phyloP scores from a whole-genome alignment of 2,888 invertebrate genomes.

The Drosophila parthenogenetica region DNA sequence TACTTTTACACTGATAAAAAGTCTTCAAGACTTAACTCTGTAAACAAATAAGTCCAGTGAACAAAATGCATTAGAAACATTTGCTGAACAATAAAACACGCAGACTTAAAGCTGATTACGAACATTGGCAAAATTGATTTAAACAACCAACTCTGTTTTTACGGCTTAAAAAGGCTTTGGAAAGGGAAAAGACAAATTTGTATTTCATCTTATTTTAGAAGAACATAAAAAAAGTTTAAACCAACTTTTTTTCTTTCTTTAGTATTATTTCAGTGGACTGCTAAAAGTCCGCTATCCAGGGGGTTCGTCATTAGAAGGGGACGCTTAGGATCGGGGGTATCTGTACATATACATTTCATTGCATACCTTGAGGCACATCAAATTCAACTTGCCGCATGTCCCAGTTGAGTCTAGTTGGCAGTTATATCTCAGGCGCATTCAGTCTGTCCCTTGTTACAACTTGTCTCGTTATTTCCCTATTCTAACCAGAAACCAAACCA shows the following conservation, averaged over 20 bases:
- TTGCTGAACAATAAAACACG: too few species aligned
- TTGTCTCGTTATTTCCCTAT: not conserved
- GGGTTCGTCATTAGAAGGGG: not conserved
- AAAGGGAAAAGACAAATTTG: too few species aligned
- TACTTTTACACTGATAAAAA: slow-evolving; percentile 50
- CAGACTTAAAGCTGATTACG: too few species aligned
- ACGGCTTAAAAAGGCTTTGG: too few species aligned
- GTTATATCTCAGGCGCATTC: slow-evolving; percentile 36
- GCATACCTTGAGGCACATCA: slow-evolving; percentile 47
- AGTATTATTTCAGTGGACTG: slow-evolving; percentile 33
- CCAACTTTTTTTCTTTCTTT: too few species aligned
- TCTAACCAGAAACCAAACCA: slow-evolving; percentile 20
- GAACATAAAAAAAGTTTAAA: too few species aligned
- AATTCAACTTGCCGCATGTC: slow-evolving; percentile 22
- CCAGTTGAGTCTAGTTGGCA: slow-evolving; percentile 40
- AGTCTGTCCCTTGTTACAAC: slow-evolving; percentile 23
- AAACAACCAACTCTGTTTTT: too few species aligned
- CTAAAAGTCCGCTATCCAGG: slow-evolving; percentile 62
- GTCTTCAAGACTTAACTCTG: slow-evolving; percentile 2
- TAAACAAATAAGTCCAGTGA: too few species aligned
- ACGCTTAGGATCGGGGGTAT: not conserved
- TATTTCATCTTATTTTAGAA: too few species aligned
- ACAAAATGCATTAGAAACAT: too few species aligned
- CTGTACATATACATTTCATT: slow-evolving; percentile 42
- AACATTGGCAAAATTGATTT: too few species aligned